These are phyloP conservation scores for Tyto alba DNA, from an alignment of 2,113 vertebrate genomes.

Conservation along the genomic window DNA sequence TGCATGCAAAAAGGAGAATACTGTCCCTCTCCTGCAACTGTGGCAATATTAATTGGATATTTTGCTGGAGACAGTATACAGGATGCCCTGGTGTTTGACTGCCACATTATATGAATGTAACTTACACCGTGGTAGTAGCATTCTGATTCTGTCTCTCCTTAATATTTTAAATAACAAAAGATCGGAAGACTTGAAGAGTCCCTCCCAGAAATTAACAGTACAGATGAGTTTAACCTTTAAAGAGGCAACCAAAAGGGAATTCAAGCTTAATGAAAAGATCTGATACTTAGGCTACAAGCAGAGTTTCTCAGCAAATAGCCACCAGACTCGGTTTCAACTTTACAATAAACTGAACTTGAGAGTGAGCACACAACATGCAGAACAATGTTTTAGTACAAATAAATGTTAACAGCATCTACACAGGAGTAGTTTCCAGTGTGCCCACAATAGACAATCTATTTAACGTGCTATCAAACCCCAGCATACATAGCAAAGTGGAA, in stretches of 20 bases:
- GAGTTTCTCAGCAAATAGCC: neutral
- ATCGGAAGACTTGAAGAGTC: neutral
- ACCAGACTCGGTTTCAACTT: neutral
- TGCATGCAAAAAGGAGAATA: neutral
- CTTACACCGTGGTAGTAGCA: neutral
- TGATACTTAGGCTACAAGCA: neutral
- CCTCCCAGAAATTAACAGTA: neutral
- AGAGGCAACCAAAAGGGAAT: neutral
- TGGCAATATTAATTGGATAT: neutral
- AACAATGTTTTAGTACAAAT: neutral
- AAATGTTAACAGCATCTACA: neutral
- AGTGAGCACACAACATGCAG: neutral
- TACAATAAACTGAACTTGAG: neutral
- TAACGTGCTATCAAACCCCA: neutral
- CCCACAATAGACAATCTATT: neutral
- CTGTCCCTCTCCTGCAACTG: neutral
- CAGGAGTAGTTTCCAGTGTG: neutral
- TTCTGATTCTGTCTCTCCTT: neutral
- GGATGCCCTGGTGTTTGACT: neutral
- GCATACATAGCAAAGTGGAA: neutral
- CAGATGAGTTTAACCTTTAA: neutral
- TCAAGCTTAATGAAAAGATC: neutral
- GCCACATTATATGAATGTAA: neutral
- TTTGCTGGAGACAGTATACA: neutral
- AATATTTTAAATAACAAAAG: neutral